Evolutionary conservation across 2,888 invertebrate species (phyloP).

Genomic region (Stenchaetothrips biformis): DNA sequence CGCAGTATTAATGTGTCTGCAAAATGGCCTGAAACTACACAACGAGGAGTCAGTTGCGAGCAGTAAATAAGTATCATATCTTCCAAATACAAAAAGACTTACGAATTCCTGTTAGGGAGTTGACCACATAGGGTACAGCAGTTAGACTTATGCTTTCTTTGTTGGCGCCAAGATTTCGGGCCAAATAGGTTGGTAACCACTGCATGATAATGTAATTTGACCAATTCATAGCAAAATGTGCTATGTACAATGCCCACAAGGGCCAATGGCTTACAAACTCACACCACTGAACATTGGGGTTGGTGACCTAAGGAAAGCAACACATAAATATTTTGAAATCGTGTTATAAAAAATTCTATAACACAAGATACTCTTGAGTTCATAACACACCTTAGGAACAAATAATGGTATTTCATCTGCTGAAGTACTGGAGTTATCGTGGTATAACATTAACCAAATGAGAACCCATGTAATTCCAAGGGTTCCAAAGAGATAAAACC

Average conservation of each 20-base stretch:
- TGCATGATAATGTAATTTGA: conserved; percentile 74
- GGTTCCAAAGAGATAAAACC: conserved; percentile 64
- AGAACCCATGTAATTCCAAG: conserved; percentile 64
- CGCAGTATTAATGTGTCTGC: conserved; percentile 61
- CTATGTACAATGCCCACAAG: conserved; percentile 67
- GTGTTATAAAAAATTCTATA: conserved; percentile 26
- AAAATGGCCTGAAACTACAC: conserved; percentile 61
- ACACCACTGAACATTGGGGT: conserved; percentile 56
- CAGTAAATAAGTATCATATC: background rate
- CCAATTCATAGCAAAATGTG: conserved; percentile 78
- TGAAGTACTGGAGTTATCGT: conserved; percentile 48
- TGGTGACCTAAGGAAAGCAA: conserved; percentile 47
- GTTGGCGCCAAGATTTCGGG: conserved; percentile 59
- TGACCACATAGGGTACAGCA: conserved; percentile 67
- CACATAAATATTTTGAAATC: conserved; percentile 25
- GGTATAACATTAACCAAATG: conserved; percentile 60
- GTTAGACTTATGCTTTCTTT: conserved; percentile 65
- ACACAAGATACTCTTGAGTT: background rate
- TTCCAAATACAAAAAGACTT: conserved; percentile 39
- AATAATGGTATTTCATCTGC: conserved; percentile 56
- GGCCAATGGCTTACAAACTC: conserved; percentile 64
- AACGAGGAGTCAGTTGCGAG: conserved; percentile 30
- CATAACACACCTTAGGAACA: conserved; percentile 50
- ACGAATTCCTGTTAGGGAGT: conserved; percentile 66
- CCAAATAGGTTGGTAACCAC: conserved; percentile 69